Percentiles rank a stretch among this genome's conserved stretches.
Conservation (phyloP, 1,140 invertebrate species). For the Chelonus insularis region DNA sequence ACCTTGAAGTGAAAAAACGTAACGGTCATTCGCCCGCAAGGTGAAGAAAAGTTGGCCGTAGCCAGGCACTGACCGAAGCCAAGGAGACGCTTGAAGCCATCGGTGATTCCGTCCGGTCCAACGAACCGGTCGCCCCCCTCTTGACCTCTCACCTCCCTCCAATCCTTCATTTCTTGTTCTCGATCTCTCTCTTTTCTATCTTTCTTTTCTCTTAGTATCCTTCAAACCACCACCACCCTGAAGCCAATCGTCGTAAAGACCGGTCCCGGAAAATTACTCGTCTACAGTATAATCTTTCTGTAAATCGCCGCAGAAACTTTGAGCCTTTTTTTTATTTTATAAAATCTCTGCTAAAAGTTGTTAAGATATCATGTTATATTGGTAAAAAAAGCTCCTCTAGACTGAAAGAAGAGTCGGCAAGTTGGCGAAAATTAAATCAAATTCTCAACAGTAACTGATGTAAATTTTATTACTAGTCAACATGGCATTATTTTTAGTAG, state of each 20-base stretch:
- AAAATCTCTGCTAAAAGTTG: no score
- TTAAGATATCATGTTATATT: background rate
- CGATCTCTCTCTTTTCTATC: slow-evolving; percentile 1
- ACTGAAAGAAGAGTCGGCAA: background rate
- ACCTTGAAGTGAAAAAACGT: slow-evolving; percentile 43
- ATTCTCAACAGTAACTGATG: slow-evolving; percentile 10
- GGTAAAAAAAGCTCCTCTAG: background rate
- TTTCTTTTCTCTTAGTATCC: no score
- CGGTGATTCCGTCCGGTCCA: slow-evolving; percentile 33
- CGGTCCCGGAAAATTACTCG: slow-evolving; percentile 50
- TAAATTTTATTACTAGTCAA: slow-evolving; percentile 22
- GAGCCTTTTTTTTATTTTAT: background rate
- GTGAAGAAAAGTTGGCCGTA: slow-evolving; percentile 51
- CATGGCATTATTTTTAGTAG: no score
- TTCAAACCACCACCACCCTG: slow-evolving; percentile 15
- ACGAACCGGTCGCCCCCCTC: slow-evolving; percentile 34
- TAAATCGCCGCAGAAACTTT: no score
- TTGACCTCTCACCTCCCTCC: slow-evolving; percentile 23
- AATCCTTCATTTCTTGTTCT: slow-evolving; percentile 9
- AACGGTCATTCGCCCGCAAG: slow-evolving; percentile 52
- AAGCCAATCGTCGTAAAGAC: slow-evolving; percentile 34
- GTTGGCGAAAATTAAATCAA: slow-evolving; percentile 15
- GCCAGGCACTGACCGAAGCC: slow-evolving; percentile 51
- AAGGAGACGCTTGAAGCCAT: slow-evolving; percentile 44
- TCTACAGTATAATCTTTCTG: slow-evolving; percentile 7